Conservation (phyloP, 37 sponge, comb jelly and placozoan species). For the Agelas oroides region DNA sequence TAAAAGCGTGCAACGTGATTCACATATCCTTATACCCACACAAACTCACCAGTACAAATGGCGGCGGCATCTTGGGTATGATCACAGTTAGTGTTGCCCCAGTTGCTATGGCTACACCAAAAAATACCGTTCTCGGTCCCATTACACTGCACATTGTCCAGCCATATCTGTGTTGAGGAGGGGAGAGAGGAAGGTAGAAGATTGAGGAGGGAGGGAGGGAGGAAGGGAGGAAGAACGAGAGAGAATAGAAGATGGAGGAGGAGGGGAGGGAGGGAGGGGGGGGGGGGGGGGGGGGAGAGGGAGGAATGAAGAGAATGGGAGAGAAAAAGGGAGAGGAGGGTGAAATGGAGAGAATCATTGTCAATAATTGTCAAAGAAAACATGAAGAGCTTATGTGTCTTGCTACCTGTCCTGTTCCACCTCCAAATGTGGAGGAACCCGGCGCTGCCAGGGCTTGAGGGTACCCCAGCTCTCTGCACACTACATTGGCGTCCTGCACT, state of each 20-base stretch:
- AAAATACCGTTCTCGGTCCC: constrained; percentile 57
- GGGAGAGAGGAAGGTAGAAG: too few species aligned
- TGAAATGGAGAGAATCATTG: too few species aligned
- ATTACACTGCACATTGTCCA: constrained; percentile 52
- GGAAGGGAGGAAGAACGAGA: constrained; percentile 5
- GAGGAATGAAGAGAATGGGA: too few species aligned
- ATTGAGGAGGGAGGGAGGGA: background rate
- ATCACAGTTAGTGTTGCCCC: constrained; percentile 36
- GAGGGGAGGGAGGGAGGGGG: background rate
- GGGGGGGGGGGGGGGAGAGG: too few species aligned
- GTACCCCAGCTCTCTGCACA: constrained; percentile 59
- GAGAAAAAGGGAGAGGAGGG: too few species aligned
- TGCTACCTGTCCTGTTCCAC: constrained; percentile 43
- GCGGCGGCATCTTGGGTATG: constrained; percentile 32
- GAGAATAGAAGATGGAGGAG: background rate
- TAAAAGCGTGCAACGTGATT: too few species aligned
- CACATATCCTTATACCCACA: too few species aligned
- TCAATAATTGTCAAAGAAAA: too few species aligned
- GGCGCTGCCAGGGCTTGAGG: constrained; percentile 22
- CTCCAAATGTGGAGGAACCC: constrained; percentile 3
- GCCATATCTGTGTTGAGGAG: constrained; percentile 48
- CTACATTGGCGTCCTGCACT: constrained; percentile 23
- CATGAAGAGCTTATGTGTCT: too few species aligned
- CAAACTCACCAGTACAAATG: constrained; percentile 17
- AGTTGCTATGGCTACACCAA: constrained; percentile 28